A percentile compares a stretch with the other conserved stretches of the same genome.
Evolutionary conservation across 2,888 invertebrate species (phyloP).

Genomic region (Cheilosia vernalis): DNA sequence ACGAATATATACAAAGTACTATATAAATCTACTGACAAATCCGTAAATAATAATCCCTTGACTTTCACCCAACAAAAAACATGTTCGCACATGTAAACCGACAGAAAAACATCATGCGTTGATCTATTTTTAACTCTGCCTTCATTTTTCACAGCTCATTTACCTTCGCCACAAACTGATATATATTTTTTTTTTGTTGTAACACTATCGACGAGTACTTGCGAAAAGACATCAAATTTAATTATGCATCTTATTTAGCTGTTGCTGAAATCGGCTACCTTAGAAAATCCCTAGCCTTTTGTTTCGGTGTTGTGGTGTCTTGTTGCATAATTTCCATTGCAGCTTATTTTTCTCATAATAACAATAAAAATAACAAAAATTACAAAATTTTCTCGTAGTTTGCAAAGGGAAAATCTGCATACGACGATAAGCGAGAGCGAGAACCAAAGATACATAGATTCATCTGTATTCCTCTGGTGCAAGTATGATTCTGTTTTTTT

Average conservation of each 20-base stretch:
- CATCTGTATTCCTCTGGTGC: background rate
- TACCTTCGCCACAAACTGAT: background rate
- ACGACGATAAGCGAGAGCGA: background rate
- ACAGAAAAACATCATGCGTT: background rate
- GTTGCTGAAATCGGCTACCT: background rate
- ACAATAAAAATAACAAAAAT: background rate
- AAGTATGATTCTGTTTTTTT: background rate
- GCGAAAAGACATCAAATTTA: constrained; percentile 1
- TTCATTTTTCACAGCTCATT: background rate
- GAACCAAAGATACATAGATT: background rate
- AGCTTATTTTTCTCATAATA: background rate
- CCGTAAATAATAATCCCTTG: too few relatives aligned
- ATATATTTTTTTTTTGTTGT: background rate
- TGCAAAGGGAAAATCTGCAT: constrained; percentile 4
- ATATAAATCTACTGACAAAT: too few relatives aligned
- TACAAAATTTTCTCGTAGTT: background rate
- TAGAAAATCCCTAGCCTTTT: background rate
- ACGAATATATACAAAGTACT: too few relatives aligned
- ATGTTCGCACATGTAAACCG: background rate
- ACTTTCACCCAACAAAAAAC: too few relatives aligned
- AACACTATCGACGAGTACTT: constrained; percentile 3
- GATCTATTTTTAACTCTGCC: background rate
- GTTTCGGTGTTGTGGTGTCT: background rate
- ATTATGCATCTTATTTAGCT: background rate
- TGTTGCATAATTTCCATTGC: constrained; percentile 2